Base-by-base conservation (phyloP, 2,113 vertebrate species). In the Aviceda subcristata region DNA sequence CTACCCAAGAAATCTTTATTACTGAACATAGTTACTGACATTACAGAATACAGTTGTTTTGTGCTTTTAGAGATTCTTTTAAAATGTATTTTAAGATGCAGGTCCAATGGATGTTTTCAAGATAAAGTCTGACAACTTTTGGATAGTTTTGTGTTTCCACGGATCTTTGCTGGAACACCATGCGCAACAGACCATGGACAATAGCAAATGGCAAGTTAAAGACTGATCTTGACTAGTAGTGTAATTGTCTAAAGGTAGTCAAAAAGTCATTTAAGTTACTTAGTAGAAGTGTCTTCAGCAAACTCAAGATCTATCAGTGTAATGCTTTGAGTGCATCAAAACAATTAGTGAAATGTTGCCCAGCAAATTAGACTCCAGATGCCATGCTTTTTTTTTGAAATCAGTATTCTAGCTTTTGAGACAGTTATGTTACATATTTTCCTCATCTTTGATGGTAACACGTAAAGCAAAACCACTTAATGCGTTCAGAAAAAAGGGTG, bases 171-270 rank as follows among this genome's bases (percentile, higher is more conserved):
- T 78, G 26, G n/a, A 88, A 21, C 5, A 21, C 3, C 17, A 27
- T 1, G 0, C 5, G 12, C 7, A 34, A 2, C n/a, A 66, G 13
- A 19, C 50, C 15, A 8, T 15, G 30, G 29, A 17, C 23, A 48
- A 36, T 4, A 43, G 15, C 9, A 81, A 60, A 53, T 17, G 32
- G 11, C 19, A 69, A 74, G 11, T 50, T 43, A 88, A 83, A 50
- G n/a, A 23, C 9, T 50, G 12, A 12, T 69, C 15, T 81, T 69
- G 26, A 22, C 32, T 67, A 3, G 1, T n/a, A n/a, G 10, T 30
- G 8, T 22, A 24, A 34, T 50, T 67, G 12, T 59, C 46, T 53
- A 57, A 51, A 84, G 23, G 10, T 24, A 36, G 43, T 62, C 4
- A 76, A 63, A 46, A 60, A 62, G 5, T 60, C 39, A n/a, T 10